Percentiles rank a stretch among this genome's conserved stretches.
These are phyloP conservation scores for Notamacropus eugenii DNA, from an alignment of 2,797 vertebrate genomes.

Conservation along the genomic window DNA sequence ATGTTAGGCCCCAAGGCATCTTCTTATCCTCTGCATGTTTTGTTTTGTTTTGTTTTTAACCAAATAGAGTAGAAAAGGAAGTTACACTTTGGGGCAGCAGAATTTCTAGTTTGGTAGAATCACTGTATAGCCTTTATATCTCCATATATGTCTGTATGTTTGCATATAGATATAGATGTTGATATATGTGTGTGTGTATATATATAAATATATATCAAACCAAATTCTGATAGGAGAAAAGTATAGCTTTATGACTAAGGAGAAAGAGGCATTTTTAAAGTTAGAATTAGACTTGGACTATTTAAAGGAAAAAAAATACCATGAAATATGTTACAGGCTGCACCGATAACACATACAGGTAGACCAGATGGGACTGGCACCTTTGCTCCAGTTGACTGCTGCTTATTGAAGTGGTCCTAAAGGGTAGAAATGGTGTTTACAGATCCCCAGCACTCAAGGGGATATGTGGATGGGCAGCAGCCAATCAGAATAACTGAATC, in stretches of 20 bases:
- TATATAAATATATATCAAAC: constrained; percentile 82
- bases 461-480: not conserved
- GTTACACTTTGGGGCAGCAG: constrained; percentile 73
- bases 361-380: not conserved
- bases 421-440: not conserved
- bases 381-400: not conserved
- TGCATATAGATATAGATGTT: constrained; percentile 62
- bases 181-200: constrained; percentile 68
- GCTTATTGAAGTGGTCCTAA: not conserved
- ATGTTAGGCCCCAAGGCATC: constrained; percentile 77
- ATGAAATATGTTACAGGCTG: constrained; percentile 33
- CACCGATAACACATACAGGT: not conserved
- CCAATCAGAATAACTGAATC: constrained; percentile 53
- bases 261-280: constrained; percentile 74
- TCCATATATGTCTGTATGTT: constrained; percentile 71
- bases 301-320: constrained; percentile 36
- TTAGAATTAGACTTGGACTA: constrained; percentile 55
- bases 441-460: constrained; percentile 28
- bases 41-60: constrained; percentile 75
- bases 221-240: constrained; percentile 82
- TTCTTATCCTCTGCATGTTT: constrained; percentile 68
- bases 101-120: constrained; percentile 80
- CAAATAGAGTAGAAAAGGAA: constrained; percentile 80
- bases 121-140: constrained; percentile 81
- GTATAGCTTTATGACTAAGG: constrained; percentile 77